Percentiles rank a stretch among this genome's conserved stretches.
These are phyloP conservation scores for Platyrinchus mystaceus DNA, from an alignment of 2,797 vertebrate species.

Conservation along the genomic window DNA sequence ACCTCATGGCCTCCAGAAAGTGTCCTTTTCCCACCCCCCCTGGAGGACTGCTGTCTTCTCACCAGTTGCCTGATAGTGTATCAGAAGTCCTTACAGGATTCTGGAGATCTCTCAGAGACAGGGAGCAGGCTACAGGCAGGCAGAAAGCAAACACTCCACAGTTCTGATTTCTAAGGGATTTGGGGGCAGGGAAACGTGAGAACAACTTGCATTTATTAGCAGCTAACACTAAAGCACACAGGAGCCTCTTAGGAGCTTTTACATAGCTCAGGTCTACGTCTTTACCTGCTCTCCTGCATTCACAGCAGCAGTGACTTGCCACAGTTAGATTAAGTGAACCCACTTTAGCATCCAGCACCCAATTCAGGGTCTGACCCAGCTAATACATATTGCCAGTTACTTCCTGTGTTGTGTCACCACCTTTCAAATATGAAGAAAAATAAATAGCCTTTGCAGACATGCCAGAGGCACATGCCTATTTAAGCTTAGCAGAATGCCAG, in stretches of 20 bases:
- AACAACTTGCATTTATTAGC: not conserved
- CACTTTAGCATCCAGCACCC: not conserved
- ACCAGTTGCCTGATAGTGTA: fast-evolving
- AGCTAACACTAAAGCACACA: not conserved
- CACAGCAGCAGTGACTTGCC: not conserved
- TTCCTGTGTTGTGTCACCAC: not conserved
- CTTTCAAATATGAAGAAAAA: not conserved
- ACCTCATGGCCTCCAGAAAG: not conserved
- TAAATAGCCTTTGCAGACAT: not conserved
- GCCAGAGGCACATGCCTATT: not conserved
- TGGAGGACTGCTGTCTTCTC: not conserved
- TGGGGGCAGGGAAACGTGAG: not conserved
- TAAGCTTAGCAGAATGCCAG: not conserved
- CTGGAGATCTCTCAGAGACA: not conserved
- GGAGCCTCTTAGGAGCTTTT: not conserved
- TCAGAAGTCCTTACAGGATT: not conserved
- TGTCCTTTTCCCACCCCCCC: not conserved
- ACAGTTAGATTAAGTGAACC: not conserved
- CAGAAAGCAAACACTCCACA: not conserved
- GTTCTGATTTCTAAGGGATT: not conserved
- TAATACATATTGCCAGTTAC: not conserved
- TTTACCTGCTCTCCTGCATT: not conserved
- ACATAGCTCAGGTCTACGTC: not conserved
- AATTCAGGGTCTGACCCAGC: not conserved
- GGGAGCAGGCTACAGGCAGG: not conserved